phyloP scores from a whole-genome alignment of 2,113 vertebrate genomes.

The Notothenia coriiceps region DNA sequence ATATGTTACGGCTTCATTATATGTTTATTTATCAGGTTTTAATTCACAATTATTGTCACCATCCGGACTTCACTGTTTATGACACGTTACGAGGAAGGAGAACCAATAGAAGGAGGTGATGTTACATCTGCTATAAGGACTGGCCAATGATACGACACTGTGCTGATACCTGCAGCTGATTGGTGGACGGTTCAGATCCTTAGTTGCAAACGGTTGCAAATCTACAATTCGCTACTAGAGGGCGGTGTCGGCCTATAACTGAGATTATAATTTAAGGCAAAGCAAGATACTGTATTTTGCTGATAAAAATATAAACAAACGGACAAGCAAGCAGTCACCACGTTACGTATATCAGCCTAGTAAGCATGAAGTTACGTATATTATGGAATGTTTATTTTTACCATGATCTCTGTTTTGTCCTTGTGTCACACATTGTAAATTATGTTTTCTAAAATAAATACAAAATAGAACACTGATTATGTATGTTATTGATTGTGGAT shows the following conservation, averaged over 20 bases:
- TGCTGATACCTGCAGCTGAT: constrained; percentile 48
- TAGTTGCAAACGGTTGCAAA: not conserved
- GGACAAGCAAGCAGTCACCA: too few species aligned
- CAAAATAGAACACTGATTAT: too few species aligned
- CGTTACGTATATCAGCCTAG: too few species aligned
- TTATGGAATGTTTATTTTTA: too few species aligned
- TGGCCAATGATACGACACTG: constrained; percentile 48
- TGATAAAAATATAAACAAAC: too few species aligned
- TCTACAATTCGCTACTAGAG: constrained; percentile 19
- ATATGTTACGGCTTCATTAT: constrained; percentile 29
- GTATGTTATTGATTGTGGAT: too few species aligned
- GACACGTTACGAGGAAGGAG: constrained; percentile 74
- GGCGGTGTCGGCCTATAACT: not conserved
- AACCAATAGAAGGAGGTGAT: constrained; percentile 57
- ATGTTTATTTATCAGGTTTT: not conserved
- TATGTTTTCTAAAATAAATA: too few species aligned
- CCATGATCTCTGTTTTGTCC: too few species aligned
- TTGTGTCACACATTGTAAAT: too few species aligned
- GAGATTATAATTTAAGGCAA: not conserved
- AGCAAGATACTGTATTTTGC: not conserved
- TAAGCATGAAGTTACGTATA: too few species aligned
- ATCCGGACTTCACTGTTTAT: constrained; percentile 53
- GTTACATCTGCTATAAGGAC: not conserved
- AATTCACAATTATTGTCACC: not conserved
- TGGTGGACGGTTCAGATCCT: constrained; percentile 14